Conservation (phyloP, 37 sponge, comb jelly and placozoan species). For the Chondrilla cf. caribensis region DNA sequence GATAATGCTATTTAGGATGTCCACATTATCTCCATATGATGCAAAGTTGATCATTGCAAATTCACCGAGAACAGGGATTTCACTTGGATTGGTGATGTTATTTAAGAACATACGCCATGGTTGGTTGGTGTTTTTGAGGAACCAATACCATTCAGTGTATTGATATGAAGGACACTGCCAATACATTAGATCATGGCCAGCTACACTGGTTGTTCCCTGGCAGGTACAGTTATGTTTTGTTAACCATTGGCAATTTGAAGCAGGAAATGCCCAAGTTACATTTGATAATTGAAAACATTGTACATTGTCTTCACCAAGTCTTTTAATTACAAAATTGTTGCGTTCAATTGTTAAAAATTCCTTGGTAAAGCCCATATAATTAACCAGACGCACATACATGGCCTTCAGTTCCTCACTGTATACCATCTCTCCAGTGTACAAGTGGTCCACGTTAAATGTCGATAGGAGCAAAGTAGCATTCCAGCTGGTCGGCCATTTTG, state of each 20-base stretch:
- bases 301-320: not conserved
- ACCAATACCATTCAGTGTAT: constrained; percentile 39
- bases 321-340: not conserved
- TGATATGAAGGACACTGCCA: constrained; percentile 24
- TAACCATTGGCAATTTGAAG: constrained; percentile 18
- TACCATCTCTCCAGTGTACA: constrained; percentile 19
- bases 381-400: constrained; percentile 12
- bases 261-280: constrained; percentile 27
- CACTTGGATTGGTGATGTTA: constrained; percentile 18
- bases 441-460: not conserved
- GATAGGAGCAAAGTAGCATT: constrained; percentile 28
- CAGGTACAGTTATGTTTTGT: constrained; percentile 14
- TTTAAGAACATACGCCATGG: constrained; percentile 47
- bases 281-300: constrained; percentile 15
- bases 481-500: constrained; percentile 27
- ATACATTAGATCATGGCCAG: not conserved
- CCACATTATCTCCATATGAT: not conserved
- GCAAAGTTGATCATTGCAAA: constrained; percentile 32
- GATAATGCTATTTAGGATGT: not conserved
- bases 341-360: constrained; percentile 14
- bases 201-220: not conserved
- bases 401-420: constrained; percentile 25
- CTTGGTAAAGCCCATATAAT: not conserved
- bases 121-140: not conserved
- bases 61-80: constrained; percentile 37